Conservation (phyloP, 2,888 invertebrate species). For the Drosophila mercatorum region DNA sequence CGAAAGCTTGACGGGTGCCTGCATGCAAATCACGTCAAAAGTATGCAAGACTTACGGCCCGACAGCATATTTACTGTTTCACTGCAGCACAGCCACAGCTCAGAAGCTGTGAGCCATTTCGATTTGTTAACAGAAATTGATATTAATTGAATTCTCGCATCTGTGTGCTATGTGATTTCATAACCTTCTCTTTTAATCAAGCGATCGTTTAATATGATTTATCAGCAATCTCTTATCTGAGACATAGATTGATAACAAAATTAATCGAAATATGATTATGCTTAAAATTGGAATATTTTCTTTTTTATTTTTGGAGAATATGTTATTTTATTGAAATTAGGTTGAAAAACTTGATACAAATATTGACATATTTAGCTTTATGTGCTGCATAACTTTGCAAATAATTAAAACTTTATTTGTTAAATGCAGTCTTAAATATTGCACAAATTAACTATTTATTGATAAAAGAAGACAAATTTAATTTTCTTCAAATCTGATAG, state of each 20-base stretch:
- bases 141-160: not conserved
- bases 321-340: too few relatives aligned
- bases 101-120: constrained; percentile 14
- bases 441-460: too few relatives aligned
- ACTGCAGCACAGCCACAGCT: not conserved
- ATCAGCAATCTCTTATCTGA: not conserved
- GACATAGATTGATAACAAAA: not conserved
- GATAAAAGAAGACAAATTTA: too few relatives aligned
- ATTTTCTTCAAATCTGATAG: not conserved
- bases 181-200: not conserved
- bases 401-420: too few relatives aligned
- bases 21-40: constrained; percentile 36
- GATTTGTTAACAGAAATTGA: not conserved
- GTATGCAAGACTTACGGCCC: constrained; percentile 17
- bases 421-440: too few relatives aligned
- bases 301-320: too few relatives aligned
- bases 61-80: not conserved
- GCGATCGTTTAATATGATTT: not conserved
- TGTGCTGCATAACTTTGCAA: too few relatives aligned
- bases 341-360: too few relatives aligned
- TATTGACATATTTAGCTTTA: too few relatives aligned
- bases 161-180: not conserved
- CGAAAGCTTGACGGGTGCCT: constrained; percentile 31
- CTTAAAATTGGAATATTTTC: not conserved
- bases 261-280: not conserved